Evolutionary conservation across 2,113 vertebrate species (phyloP), one percentile per base, ranked within the genome.

Genomic region (Thalassarche chlororhynchos): DNA sequence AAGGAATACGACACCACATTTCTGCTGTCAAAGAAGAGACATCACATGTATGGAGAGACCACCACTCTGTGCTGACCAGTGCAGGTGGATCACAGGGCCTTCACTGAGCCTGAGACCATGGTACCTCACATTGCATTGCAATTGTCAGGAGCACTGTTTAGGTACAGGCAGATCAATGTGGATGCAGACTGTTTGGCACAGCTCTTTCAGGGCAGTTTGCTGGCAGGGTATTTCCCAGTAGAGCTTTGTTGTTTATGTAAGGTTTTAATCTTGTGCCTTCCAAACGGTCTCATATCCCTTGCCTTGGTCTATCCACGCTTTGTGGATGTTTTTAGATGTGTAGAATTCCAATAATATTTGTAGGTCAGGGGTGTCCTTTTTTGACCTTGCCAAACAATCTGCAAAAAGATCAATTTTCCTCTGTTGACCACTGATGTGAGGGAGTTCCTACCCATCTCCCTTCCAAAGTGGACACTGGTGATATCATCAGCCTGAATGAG

Each of bases 31-130:
- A 64, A 75, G 60, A 54, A 61, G 34, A 70, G 4, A 31, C 62
- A 9, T 52, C 36, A 19, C 12, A 31, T 0, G 0, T 47, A 11
- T 10, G n/a, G 47, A 44, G 28, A 49, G 36, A 49, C 10, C 8
- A 5, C 14, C 6, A 15, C 23, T 61, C 15, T 70, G 6, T 4
- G 3, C 26, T 38, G 60, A 60, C 29, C 7, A 5, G 20, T 28
- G 24, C 26, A 70, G 40, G 26, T 17, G 24, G 46, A 47, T 10
- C 3, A 10, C 17, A n/a, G 19, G 7, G 15, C 17, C 24, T 74
- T 78, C 29, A 13, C 18, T 65, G 34, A 42, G 15, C 34, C 38
- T 25, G 38, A 66, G 38, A 16, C 62, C 38, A 25, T 2, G 1
- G 15, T 31, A 32, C 12, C 29, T 60, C 32, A 21, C 17, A 4